Evolutionary conservation across 2,113 vertebrate species (phyloP).

Genomic region (Halcyon senegalensis): DNA sequence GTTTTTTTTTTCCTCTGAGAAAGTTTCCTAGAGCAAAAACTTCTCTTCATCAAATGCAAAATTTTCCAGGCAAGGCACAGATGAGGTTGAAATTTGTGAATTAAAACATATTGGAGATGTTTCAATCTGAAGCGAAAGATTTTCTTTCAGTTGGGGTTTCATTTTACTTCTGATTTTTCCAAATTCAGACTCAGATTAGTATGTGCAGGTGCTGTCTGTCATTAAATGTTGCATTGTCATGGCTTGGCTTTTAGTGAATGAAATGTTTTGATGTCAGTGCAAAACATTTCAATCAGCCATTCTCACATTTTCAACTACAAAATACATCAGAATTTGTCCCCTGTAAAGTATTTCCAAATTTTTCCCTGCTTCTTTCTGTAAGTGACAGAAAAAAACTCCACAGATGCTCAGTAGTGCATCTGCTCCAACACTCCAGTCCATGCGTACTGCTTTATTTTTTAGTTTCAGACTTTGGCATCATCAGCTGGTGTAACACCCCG

Average conservation of each 20-base stretch:
- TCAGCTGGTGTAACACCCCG: not conserved
- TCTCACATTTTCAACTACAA: not conserved
- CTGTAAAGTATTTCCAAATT: not conserved
- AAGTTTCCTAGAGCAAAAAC: not conserved
- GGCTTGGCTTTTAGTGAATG: not conserved
- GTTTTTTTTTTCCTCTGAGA: not conserved
- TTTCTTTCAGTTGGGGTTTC: not conserved
- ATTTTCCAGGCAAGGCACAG: not conserved
- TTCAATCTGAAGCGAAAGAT: not conserved
- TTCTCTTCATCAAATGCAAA: not conserved
- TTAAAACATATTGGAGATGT: not conserved
- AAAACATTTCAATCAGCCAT: not conserved
- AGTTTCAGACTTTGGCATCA: not conserved
- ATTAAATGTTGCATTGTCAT: not conserved
- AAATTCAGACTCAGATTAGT: not conserved
- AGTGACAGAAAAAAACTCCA: not conserved
- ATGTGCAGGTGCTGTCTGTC: not conserved
- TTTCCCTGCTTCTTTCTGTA: not conserved
- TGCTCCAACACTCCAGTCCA: not conserved
- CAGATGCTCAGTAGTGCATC: not conserved
- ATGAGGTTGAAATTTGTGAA: not conserved
- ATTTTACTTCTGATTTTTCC: not conserved
- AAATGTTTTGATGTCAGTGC: not conserved
- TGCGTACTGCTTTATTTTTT: not conserved
- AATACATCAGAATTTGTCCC: not conserved